These are phyloP conservation scores for Delichon dasypus DNA, from an alignment of 2,797 vertebrate species.

Conservation along the genomic window DNA sequence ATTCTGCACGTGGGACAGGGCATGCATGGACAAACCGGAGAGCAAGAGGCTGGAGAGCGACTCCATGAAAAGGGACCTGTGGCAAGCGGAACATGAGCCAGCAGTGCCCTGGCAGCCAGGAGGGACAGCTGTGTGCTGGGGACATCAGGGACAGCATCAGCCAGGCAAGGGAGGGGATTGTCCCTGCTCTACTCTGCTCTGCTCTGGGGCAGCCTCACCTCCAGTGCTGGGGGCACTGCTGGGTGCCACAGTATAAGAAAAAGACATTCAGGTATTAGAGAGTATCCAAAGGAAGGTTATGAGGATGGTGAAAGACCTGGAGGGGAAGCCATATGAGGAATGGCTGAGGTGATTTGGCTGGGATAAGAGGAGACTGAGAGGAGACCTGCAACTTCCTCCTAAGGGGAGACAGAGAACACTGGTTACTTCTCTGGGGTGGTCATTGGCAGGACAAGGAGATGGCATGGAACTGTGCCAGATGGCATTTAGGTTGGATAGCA, in stretches of 20 bases:
- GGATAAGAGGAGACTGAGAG: neutral
- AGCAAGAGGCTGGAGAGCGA: neutral
- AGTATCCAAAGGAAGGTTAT: neutral
- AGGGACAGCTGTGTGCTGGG: rapidly evolving
- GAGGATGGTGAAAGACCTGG: neutral
- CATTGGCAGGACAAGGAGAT: neutral
- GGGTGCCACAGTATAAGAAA: neutral
- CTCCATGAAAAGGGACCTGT: neutral
- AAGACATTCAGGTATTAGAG: neutral
- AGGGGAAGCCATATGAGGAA: rapidly evolving
- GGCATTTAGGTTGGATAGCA: neutral
- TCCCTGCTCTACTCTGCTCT: neutral
- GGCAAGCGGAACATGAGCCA: rapidly evolving
- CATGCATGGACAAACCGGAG: neutral
- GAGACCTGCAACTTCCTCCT: neutral
- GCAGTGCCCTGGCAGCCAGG: neutral
- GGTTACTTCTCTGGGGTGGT: too few species aligned
- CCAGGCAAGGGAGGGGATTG: rapidly evolving
- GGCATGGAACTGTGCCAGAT: neutral
- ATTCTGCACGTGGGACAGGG: neutral
- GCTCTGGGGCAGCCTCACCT: rapidly evolving
- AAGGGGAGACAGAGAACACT: neutral
- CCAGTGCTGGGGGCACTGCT: too few species aligned
- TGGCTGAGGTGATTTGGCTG: neutral
- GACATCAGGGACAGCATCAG: neutral